Evolutionary conservation across 2,113 vertebrate species (phyloP).

Genomic region (Speoplatyrhinus poulsoni): DNA sequence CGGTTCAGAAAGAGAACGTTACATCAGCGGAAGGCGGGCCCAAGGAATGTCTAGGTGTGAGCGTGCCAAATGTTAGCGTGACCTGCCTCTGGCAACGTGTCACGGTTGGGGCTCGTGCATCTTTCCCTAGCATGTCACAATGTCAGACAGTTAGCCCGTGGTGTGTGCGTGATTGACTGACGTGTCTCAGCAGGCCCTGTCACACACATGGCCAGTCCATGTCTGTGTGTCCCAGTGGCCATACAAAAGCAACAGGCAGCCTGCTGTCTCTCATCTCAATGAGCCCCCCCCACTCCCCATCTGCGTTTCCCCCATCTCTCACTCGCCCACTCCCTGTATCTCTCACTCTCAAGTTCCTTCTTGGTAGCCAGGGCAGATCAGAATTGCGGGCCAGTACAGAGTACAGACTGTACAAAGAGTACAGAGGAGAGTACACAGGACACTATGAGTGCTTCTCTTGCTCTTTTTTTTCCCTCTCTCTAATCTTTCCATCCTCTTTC

Average conservation of each 20-base stretch:
- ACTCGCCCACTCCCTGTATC: slow-evolving; percentile 7
- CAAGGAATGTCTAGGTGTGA: neutral
- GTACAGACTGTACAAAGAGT: slow-evolving; percentile 32
- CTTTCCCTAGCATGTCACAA: neutral
- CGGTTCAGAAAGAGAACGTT: neutral
- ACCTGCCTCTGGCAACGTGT: slow-evolving; percentile 1
- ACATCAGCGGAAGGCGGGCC: neutral
- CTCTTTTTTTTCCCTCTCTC: slow-evolving; percentile 5
- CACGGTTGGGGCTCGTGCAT: slow-evolving; percentile 5
- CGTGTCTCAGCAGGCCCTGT: slow-evolving; percentile 8
- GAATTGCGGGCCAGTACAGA: slow-evolving; percentile 16
- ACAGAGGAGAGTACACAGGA: slow-evolving; percentile 17
- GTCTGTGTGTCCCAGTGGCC: slow-evolving; percentile 11
- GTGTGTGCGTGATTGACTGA: neutral
- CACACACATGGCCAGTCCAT: neutral
- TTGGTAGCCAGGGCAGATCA: neutral
- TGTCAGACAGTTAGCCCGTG: neutral
- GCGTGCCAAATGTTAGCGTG: neutral
- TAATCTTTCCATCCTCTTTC: slow-evolving; percentile 11
- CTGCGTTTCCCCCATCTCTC: slow-evolving; percentile 11
- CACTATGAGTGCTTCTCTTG: slow-evolving; percentile 13
- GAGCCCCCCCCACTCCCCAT: neutral
- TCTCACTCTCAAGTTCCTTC: slow-evolving; percentile 17
- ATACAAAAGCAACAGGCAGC: slow-evolving; percentile 6
- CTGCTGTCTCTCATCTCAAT: slow-evolving; percentile 25